A percentile compares a stretch with the other conserved stretches of the same genome.
phyloP scores from a whole-genome alignment of 1,140 invertebrate species.

The Charaxes varanes region DNA sequence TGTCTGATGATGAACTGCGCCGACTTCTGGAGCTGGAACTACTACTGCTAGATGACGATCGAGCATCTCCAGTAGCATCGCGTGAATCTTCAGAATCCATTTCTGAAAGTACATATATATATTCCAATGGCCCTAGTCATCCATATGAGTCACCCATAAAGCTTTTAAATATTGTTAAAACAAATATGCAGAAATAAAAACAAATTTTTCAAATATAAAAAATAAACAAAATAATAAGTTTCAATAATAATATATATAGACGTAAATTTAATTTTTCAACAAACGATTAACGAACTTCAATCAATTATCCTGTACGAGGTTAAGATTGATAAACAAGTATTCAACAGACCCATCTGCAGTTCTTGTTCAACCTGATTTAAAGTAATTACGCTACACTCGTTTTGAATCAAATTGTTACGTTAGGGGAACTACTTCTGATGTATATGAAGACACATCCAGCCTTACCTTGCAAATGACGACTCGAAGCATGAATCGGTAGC shows the following conservation, averaged over 20 bases:
- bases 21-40: conserved; percentile 63
- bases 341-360: not conserved
- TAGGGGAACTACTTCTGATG: conserved; percentile 55
- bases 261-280: too few species aligned
- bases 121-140: conserved; percentile 5
- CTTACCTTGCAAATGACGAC: conserved; percentile 68
- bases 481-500: conserved; percentile 65
- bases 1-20: conserved; percentile 59
- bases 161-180: conserved; percentile 10
- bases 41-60: conserved; percentile 67
- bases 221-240: not conserved
- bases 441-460: conserved; percentile 69
- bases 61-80: conserved; percentile 56
- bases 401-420: conserved; percentile 15
- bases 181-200: conserved; percentile 2
- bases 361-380: not conserved
- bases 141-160: conserved; percentile 8
- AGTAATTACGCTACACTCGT: conserved; percentile 4
- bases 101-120: conserved; percentile 37
- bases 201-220: not conserved
- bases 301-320: not conserved
- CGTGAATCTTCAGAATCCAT: conserved; percentile 74
- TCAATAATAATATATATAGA: too few species aligned
- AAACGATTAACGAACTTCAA: conserved; percentile 4
- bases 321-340: too few species aligned